Conservation (phyloP, 2,113 vertebrate species). For the Pteruthius melanotis region DNA sequence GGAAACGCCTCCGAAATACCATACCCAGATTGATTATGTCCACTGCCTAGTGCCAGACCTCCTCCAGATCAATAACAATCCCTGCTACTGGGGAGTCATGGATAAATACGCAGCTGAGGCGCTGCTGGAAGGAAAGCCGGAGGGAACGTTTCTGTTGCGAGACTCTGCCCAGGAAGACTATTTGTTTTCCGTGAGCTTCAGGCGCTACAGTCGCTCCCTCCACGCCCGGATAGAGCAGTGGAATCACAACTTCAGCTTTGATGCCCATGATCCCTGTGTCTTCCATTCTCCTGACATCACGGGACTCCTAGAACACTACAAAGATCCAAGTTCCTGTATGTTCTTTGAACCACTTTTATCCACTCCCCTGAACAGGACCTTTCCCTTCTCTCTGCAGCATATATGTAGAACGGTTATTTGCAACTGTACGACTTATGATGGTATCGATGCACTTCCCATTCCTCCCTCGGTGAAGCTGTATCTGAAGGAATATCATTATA, state of each 20-base stretch:
- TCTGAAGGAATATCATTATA: conserved; percentile 93
- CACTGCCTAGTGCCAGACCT: conserved; percentile 93
- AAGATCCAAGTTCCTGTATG: conserved; percentile 92
- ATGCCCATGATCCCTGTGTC: conserved; percentile 94
- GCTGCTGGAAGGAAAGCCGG: conserved; percentile 92
- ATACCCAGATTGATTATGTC: conserved; percentile 83
- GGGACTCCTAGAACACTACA: conserved; percentile 91
- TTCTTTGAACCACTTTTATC: conserved; percentile 96
- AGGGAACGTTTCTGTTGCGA: conserved; percentile 91
- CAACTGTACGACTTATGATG: conserved; percentile 88
- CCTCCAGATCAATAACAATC: conserved; percentile 94
- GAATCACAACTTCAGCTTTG: conserved; percentile 95
- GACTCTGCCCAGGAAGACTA: conserved; percentile 97
- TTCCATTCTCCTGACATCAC: conserved; percentile 93
- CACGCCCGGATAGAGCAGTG: conserved; percentile 96
- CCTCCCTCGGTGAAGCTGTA: conserved; percentile 90
- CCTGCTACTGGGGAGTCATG: conserved; percentile 96
- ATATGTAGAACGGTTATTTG: conserved; percentile 92
- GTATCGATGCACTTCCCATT: conserved; percentile 83
- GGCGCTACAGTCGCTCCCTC: conserved; percentile 94
- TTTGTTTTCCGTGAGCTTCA: conserved; percentile 95
- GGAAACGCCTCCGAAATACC: conserved; percentile 74
- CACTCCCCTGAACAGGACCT: conserved; percentile 87
- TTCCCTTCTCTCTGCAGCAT: conserved; percentile 92
- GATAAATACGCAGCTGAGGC: conserved; percentile 94